A percentile compares a stretch with the other conserved stretches of the same genome.
phyloP scores from a whole-genome alignment of 1,140 invertebrate genomes.

The Anastatus disparis region DNA sequence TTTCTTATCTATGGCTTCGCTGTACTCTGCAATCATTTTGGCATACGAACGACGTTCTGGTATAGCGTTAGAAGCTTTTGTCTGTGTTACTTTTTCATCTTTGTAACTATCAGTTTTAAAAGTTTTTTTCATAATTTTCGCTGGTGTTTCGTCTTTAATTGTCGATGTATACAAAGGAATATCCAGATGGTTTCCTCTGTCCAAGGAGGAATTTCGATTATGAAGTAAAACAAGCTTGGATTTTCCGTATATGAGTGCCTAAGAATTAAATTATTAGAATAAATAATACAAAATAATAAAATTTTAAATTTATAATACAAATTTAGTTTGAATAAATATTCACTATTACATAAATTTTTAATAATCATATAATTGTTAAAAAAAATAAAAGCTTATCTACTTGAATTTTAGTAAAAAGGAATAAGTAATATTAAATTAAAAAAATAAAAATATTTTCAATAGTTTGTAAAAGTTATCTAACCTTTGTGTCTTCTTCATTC shows the following conservation, averaged over 20 bases:
- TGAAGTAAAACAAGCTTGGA: neutral
- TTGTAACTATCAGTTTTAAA: neutral
- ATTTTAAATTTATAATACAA: too few relatives aligned
- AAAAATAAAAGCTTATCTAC: too few relatives aligned
- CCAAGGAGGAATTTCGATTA: neutral
- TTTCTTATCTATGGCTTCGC: slow-evolving; percentile 28
- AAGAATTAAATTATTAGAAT: too few relatives aligned
- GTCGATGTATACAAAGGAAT: too few relatives aligned
- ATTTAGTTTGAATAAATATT: too few relatives aligned
- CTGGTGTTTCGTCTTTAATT: too few relatives aligned
- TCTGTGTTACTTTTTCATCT: neutral
- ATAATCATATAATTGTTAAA: too few relatives aligned
- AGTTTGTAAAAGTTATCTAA: neutral
- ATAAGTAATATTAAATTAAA: neutral
- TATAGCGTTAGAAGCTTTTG: neutral
- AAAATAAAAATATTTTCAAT: neutral
- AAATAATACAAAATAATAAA: too few relatives aligned
- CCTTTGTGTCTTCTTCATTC: neutral
- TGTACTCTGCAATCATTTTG: slow-evolving; percentile 46
- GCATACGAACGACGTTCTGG: slow-evolving; percentile 46
- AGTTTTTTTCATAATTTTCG: neutral
- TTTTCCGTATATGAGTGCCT: neutral
- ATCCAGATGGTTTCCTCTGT: too few relatives aligned
- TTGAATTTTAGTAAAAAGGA: neutral
- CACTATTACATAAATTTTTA: too few relatives aligned